phyloP scores from a whole-genome alignment of 2,888 invertebrate species.

The Drosophila buzzatii region DNA sequence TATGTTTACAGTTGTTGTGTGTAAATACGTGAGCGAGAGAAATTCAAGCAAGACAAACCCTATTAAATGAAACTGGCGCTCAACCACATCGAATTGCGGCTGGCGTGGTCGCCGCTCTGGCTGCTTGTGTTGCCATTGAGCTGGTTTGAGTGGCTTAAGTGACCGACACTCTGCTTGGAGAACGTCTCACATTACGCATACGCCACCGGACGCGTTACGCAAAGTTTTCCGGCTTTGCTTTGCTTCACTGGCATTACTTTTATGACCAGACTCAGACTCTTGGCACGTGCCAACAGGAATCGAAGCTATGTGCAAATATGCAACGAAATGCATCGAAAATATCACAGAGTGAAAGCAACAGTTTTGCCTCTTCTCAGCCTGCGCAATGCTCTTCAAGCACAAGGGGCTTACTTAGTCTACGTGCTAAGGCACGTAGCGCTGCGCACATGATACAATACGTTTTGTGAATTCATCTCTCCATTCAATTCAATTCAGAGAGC shows the following conservation, averaged over 20 bases:
- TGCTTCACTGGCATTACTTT: constrained; percentile 40
- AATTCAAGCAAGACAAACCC: constrained; percentile 43
- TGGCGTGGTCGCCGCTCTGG: constrained; percentile 16
- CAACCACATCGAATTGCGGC: constrained; percentile 52
- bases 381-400: constrained; percentile 12
- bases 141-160: constrained; percentile 52
- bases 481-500: constrained; percentile 47
- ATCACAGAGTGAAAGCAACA: constrained; percentile 39
- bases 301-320: constrained; percentile 31
- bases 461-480: constrained; percentile 23
- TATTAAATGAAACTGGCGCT: constrained; percentile 57
- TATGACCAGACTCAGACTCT: constrained; percentile 23
- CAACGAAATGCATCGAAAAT: constrained; percentile 41
- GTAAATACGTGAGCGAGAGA: constrained; percentile 45
- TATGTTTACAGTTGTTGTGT: constrained; percentile 41
- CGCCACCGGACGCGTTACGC: constrained; percentile 36
- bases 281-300: constrained; percentile 32
- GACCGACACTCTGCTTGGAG: constrained; percentile 25
- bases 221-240: constrained; percentile 39
- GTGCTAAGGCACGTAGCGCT: constrained; percentile 55
- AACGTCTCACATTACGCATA: constrained; percentile 54
- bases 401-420: constrained; percentile 7
- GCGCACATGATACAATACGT: constrained; percentile 58
- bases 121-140: constrained; percentile 25
- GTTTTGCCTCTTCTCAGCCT: constrained; percentile 21